Evolutionary conservation across 2,888 invertebrate genomes (phyloP).

Genomic region (Abrostola triplasia): DNA sequence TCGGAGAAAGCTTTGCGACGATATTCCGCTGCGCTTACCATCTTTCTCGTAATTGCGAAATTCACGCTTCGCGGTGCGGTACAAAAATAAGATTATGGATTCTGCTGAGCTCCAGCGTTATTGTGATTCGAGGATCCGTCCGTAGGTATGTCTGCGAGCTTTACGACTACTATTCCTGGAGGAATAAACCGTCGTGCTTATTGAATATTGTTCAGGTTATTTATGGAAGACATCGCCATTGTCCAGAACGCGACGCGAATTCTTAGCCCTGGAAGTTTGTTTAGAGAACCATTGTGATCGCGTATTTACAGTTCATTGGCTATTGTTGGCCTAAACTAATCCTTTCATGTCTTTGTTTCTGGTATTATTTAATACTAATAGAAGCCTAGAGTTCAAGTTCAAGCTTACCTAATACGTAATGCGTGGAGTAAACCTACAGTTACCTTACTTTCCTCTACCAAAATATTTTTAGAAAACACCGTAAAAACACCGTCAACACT

Average conservation of each 20-base stretch:
- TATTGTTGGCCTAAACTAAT: conserved; percentile 32
- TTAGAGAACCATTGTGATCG: conserved; percentile 53
- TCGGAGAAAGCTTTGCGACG: conserved; percentile 62
- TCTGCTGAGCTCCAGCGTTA: conserved; percentile 87
- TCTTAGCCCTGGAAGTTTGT: conserved; percentile 69
- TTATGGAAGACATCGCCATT: conserved; percentile 85
- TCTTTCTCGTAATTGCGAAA: conserved; percentile 85
- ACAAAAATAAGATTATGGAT: conserved; percentile 89
- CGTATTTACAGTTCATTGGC: conserved; percentile 37
- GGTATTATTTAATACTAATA: conserved; percentile 26
- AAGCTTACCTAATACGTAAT: conserved; percentile 18
- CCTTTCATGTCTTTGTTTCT: conserved; percentile 37
- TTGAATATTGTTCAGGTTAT: conserved; percentile 87
- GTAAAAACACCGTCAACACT: neutral
- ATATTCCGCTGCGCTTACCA: conserved; percentile 66
- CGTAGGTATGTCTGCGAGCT: conserved; percentile 86
- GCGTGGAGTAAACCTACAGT: conserved; percentile 7
- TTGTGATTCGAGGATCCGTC: conserved; percentile 89
- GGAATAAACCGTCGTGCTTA: conserved; percentile 84
- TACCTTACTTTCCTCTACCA: conserved; percentile 3
- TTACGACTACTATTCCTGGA: conserved; percentile 87
- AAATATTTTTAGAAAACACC: conserved; percentile 10
- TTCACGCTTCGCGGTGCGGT: conserved; percentile 88
- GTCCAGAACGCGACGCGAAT: conserved; percentile 71
- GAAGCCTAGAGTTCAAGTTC: conserved; percentile 15